Percentiles rank a stretch among this genome's conserved stretches.
Conservation (phyloP, 2,113 vertebrate genomes). For the Andinoacara biseriatus region DNA sequence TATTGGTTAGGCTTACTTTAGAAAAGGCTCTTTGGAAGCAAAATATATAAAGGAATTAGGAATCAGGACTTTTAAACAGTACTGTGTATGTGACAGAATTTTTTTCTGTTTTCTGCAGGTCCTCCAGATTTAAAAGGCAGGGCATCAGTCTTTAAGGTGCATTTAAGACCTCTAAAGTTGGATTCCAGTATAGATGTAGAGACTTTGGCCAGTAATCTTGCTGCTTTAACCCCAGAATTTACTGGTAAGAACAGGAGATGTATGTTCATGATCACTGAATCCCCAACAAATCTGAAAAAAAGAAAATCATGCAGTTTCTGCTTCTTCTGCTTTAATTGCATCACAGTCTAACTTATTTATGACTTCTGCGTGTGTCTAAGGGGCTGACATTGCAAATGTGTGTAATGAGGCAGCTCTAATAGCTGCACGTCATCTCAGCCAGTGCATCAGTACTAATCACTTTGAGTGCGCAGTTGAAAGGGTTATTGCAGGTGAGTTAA, state of each 20-base stretch:
- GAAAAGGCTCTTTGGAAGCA: background rate
- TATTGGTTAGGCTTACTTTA: background rate
- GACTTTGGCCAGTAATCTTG: conserved; percentile 75
- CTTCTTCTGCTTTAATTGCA: background rate
- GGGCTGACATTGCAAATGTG: conserved; percentile 83
- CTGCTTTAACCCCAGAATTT: conserved; percentile 81
- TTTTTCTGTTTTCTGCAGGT: conserved; percentile 62
- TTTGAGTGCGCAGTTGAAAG: conserved; percentile 96
- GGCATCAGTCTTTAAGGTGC: conserved; percentile 84
- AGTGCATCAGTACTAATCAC: conserved; percentile 81
- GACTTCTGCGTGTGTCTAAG: conserved; percentile 54
- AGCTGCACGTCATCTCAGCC: conserved; percentile 81
- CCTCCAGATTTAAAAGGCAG: conserved; percentile 85
- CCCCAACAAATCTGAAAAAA: background rate
- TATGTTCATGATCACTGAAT: background rate
- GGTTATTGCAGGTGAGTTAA: conserved; percentile 89
- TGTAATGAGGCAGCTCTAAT: conserved; percentile 85
- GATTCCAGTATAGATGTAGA: conserved; percentile 68
- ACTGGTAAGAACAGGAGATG: conserved; percentile 74
- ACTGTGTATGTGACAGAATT: background rate
- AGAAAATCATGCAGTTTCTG: background rate
- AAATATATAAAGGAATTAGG: background rate
- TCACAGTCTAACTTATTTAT: background rate
- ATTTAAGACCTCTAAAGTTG: conserved; percentile 82
- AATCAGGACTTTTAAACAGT: background rate